Percentiles rank a stretch among this genome's conserved stretches.
phyloP scores from a whole-genome alignment of 1,140 invertebrate species.

The Pachypeltis micranthus region DNA sequence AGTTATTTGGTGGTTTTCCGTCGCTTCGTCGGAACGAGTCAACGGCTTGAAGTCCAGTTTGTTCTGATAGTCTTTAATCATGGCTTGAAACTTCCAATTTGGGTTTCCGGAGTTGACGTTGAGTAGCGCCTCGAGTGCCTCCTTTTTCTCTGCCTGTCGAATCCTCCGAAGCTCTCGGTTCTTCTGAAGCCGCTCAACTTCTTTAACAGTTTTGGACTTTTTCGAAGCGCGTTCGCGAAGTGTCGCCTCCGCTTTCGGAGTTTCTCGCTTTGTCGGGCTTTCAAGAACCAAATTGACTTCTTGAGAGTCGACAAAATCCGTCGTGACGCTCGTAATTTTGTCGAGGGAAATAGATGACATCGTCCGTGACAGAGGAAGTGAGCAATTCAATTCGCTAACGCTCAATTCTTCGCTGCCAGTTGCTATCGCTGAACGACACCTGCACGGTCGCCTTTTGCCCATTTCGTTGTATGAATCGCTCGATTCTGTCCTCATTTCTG shows the following conservation, averaged over 20 bases:
- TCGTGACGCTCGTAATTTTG: neutral
- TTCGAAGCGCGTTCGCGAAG: slow-evolving; percentile 26
- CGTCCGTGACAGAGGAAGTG: neutral
- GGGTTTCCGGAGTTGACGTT: slow-evolving; percentile 90
- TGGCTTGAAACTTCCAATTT: slow-evolving; percentile 93
- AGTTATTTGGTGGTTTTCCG: slow-evolving; percentile 94
- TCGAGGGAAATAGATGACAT: neutral
- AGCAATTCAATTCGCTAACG: too few species aligned
- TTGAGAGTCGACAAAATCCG: neutral
- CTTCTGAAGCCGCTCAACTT: slow-evolving; percentile 92
- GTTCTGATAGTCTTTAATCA: slow-evolving; percentile 89
- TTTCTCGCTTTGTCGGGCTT: neutral
- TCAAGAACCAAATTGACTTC: neutral
- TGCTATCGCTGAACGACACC: slow-evolving; percentile 30
- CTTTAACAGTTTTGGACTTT: slow-evolving; percentile 81
- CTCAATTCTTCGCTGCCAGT: slow-evolving; percentile 21
- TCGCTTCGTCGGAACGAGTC: slow-evolving; percentile 59
- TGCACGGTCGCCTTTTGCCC: neutral
- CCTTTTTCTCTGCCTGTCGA: slow-evolving; percentile 81
- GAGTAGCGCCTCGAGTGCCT: slow-evolving; percentile 77
- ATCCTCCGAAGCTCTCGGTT: slow-evolving; percentile 91
- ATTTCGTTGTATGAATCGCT: too few species aligned
- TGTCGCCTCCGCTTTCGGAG: neutral
- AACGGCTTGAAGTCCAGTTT: slow-evolving; percentile 83
- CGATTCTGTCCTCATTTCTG: slow-evolving; percentile 28